Conservation (phyloP, 2,113 vertebrate genomes). For the Sminthopsis crassicaudata region DNA sequence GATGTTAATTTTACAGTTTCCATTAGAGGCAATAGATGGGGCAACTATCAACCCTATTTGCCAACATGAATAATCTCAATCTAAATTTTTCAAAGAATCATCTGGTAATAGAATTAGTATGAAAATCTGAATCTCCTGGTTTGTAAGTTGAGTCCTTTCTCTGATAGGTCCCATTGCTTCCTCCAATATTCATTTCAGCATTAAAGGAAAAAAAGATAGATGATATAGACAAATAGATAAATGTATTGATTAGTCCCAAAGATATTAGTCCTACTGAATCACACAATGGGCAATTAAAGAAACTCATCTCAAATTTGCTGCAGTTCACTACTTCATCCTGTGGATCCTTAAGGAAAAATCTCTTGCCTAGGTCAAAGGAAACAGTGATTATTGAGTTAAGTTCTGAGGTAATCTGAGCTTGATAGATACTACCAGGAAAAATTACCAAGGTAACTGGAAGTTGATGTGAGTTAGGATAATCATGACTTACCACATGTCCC, state of each 20-base stretch:
- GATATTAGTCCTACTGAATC: background rate
- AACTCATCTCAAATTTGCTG: background rate
- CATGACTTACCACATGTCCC: background rate
- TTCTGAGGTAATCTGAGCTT: constrained; percentile 57
- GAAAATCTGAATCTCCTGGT: background rate
- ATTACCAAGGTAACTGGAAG: background rate
- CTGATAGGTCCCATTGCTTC: background rate
- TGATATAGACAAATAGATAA: constrained; percentile 13
- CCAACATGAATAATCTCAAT: background rate
- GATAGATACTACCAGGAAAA: constrained; percentile 60
- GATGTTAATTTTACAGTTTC: background rate
- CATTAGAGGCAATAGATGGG: background rate
- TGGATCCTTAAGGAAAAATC: background rate
- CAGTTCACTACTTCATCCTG: background rate
- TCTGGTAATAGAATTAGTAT: background rate
- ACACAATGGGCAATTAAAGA: constrained; percentile 17
- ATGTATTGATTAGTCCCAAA: background rate
- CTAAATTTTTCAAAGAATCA: background rate
- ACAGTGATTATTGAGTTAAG: constrained; percentile 50
- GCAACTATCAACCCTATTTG: background rate
- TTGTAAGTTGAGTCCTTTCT: background rate
- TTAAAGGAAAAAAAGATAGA: background rate
- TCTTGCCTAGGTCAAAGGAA: constrained; percentile 39
- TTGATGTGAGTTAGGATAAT: background rate
- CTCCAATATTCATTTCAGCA: background rate